Conservation (phyloP, 2,888 invertebrate species). For the Volucella inflata region DNA sequence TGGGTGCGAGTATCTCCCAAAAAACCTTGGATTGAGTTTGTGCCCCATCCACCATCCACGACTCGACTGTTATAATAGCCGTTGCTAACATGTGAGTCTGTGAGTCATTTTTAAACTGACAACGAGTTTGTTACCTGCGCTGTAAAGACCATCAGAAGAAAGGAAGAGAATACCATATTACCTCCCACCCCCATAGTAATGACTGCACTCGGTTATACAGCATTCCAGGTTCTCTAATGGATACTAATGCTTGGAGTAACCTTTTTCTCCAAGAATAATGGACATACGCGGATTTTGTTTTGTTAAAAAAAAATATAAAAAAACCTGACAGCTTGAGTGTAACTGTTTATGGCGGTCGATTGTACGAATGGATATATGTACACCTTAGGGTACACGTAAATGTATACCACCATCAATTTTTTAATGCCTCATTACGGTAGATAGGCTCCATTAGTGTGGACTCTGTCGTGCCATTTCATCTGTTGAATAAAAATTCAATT, state of each 20-base stretch:
- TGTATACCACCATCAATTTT: conserved; percentile 50
- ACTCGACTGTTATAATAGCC: conserved; percentile 27
- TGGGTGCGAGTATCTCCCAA: conserved; percentile 19
- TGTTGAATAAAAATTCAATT: conserved; percentile 67
- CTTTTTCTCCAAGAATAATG: conserved; percentile 27
- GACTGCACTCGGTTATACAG: conserved; percentile 57
- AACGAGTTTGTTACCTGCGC: background rate
- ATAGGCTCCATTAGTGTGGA: conserved; percentile 50
- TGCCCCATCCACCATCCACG: background rate
- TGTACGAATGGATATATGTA: background rate
- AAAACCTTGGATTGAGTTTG: conserved; percentile 10
- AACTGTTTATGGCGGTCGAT: conserved; percentile 25
- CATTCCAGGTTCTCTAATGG: conserved; percentile 44
- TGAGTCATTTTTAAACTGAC: conserved; percentile 58
- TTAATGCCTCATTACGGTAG: conserved; percentile 39
- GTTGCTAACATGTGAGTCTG: conserved; percentile 56
- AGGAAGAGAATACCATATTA: conserved; percentile 18
- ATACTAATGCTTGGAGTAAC: conserved; percentile 38
- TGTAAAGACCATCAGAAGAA: background rate
- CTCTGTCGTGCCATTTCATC: conserved; percentile 29
- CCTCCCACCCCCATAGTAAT: conserved; percentile 12
- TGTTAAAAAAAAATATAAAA: too few relatives aligned
- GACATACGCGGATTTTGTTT: conserved; percentile 21
- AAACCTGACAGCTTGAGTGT: conserved; percentile 24
- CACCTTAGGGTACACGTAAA: background rate